Conservation (phyloP, 2,113 vertebrate genomes). For the Notarius lentiginosus region DNA sequence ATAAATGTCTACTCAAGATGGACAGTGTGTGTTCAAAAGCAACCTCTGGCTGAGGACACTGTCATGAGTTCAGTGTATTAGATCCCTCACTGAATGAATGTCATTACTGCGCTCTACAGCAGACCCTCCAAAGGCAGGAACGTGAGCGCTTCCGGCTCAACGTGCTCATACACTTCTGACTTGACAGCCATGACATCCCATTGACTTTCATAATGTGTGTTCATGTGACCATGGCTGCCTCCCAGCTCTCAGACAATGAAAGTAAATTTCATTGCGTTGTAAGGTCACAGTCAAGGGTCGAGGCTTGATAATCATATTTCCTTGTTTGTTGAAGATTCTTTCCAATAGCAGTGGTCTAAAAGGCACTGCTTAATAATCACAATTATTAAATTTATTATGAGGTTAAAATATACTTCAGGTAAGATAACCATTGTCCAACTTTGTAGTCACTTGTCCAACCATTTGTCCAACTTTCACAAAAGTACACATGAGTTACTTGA, state of each 20-base stretch:
- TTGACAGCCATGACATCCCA: slow-evolving; percentile 63
- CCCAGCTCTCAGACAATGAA: slow-evolving; percentile 31
- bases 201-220: slow-evolving; percentile 56
- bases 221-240: slow-evolving; percentile 58
- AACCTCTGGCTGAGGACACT: slow-evolving; percentile 40
- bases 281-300: slow-evolving; percentile 10
- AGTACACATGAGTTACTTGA: too few relatives aligned
- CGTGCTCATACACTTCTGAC: slow-evolving; percentile 52
- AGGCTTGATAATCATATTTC: background rate
- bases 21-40: slow-evolving; percentile 30
- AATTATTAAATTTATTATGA: background rate
- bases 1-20: slow-evolving; percentile 44
- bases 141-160: slow-evolving; percentile 50
- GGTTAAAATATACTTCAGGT: background rate
- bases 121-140: slow-evolving; percentile 50
- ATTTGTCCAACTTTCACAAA: too few relatives aligned
- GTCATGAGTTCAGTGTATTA: slow-evolving; percentile 52
- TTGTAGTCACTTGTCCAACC: background rate
- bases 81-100: slow-evolving; percentile 55
- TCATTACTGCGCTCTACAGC: slow-evolving; percentile 53
- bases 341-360: background rate
- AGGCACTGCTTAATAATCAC: background rate
- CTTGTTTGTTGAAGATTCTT: background rate
- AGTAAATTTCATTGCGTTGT: slow-evolving; percentile 42
- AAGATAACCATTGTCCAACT: slow-evolving; percentile 31